Evolutionary conservation across 2,113 vertebrate species (phyloP).

Genomic region (Pygoscelis antarcticus): DNA sequence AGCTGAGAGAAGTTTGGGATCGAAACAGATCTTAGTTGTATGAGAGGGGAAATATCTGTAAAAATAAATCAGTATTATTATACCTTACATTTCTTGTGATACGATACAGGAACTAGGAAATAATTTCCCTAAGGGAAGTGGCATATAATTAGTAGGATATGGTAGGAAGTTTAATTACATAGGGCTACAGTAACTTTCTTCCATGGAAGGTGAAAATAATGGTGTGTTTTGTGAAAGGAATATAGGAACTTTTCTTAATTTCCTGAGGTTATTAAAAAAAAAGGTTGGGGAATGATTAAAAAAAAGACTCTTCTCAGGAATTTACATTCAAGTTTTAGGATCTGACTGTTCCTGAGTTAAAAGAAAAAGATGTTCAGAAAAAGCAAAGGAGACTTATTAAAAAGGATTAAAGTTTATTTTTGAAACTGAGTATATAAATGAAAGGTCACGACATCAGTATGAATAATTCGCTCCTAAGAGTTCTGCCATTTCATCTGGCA

Average conservation of each 20-base stretch:
- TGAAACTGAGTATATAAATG: slow-evolving; percentile 10
- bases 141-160: not conserved
- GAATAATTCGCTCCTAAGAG: slow-evolving; percentile 30
- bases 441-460: not conserved
- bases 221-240: not conserved
- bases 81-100: not conserved
- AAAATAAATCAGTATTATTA: slow-evolving; percentile 14
- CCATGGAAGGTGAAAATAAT: not conserved
- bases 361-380: not conserved
- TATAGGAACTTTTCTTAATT: not conserved
- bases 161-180: slow-evolving; percentile 6
- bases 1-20: not conserved
- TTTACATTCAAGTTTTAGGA: not conserved
- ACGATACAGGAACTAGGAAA: not conserved
- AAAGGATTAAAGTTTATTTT: slow-evolving; percentile 3
- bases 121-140: slow-evolving; percentile 29
- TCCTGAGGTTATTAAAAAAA: not conserved
- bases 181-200: not conserved
- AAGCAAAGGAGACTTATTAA: not conserved
- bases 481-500: slow-evolving; percentile 26
- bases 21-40: not conserved
- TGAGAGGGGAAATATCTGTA: not conserved
- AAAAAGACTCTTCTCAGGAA: not conserved
- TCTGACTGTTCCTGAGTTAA: not conserved
- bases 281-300: not conserved